Evolutionary conservation across 2,113 vertebrate genomes (phyloP).

Genomic region (Cottus gobio): DNA sequence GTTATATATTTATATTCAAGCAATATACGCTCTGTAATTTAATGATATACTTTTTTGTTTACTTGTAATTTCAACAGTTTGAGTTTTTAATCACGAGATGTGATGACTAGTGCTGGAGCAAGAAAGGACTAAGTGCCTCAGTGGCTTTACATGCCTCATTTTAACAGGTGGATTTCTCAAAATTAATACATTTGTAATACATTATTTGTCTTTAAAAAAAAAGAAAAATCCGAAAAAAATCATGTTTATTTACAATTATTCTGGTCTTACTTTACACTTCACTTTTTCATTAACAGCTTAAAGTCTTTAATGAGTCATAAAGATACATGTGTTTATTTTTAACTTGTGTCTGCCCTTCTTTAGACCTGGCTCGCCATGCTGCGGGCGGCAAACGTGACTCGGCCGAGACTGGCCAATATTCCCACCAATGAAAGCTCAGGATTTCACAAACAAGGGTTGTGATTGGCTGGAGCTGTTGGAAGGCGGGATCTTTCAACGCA

Average conservation of each 20-base stretch:
- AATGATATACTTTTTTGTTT: not conserved
- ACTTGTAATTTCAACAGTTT: not conserved
- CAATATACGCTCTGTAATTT: not conserved
- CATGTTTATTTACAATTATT: too few relatives aligned
- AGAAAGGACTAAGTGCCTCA: not conserved
- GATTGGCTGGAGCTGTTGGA: conserved; percentile 57
- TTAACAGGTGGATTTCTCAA: not conserved
- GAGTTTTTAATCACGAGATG: not conserved
- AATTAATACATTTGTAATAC: not conserved
- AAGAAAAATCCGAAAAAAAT: not conserved
- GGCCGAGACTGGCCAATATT: not conserved
- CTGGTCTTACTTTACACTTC: not conserved
- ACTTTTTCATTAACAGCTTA: not conserved
- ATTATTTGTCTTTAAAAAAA: not conserved
- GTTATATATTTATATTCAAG: not conserved
- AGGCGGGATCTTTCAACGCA: conserved; percentile 74
- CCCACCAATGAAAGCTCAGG: conserved; percentile 44
- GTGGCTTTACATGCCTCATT: not conserved
- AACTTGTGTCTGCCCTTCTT: not conserved
- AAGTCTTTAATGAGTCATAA: not conserved
- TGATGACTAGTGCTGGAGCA: not conserved
- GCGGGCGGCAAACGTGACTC: conserved; percentile 55
- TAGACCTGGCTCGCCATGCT: not conserved
- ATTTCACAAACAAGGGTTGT: conserved; percentile 3
- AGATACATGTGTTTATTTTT: not conserved